Conservation (phyloP, 1,140 invertebrate species). For the Brevipalpus yothersi region DNA sequence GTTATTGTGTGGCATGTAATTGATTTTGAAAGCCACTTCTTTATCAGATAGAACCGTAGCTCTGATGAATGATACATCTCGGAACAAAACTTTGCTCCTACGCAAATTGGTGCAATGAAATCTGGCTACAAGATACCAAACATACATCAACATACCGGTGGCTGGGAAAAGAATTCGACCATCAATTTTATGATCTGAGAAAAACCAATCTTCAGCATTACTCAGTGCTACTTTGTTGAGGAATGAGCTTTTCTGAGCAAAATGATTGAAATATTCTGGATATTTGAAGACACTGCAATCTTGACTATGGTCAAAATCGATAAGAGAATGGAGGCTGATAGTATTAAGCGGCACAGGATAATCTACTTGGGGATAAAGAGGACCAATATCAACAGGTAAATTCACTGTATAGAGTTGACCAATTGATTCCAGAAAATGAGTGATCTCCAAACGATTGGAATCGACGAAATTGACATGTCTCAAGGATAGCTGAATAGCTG, state of each 20-base stretch:
- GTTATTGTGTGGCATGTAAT: neutral
- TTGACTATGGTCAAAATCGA: conserved; percentile 70
- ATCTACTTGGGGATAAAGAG: conserved; percentile 42
- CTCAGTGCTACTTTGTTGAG: conserved; percentile 32
- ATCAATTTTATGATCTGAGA: conserved; percentile 71
- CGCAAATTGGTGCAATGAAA: neutral
- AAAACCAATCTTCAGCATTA: conserved; percentile 44
- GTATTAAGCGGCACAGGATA: conserved; percentile 71
- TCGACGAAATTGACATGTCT: too few species aligned
- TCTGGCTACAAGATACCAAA: conserved; percentile 62
- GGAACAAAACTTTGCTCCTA: conserved; percentile 29
- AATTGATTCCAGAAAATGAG: too few species aligned
- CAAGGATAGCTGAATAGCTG: too few species aligned
- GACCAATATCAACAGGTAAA: conserved; percentile 16
- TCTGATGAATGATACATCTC: conserved; percentile 61
- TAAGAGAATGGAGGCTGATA: conserved; percentile 51
- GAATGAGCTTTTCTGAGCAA: neutral
- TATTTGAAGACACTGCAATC: conserved; percentile 51
- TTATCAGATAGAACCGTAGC: conserved; percentile 32
- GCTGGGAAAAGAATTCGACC: conserved; percentile 80
- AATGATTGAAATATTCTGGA: conserved; percentile 10
- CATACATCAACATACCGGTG: conserved; percentile 71
- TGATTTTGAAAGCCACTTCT: neutral
- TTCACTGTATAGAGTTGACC: too few species aligned
- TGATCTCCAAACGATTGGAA: too few species aligned